Evolutionary conservation across 2,797 vertebrate species (phyloP).

Genomic region (Molossus alvarezi): DNA sequence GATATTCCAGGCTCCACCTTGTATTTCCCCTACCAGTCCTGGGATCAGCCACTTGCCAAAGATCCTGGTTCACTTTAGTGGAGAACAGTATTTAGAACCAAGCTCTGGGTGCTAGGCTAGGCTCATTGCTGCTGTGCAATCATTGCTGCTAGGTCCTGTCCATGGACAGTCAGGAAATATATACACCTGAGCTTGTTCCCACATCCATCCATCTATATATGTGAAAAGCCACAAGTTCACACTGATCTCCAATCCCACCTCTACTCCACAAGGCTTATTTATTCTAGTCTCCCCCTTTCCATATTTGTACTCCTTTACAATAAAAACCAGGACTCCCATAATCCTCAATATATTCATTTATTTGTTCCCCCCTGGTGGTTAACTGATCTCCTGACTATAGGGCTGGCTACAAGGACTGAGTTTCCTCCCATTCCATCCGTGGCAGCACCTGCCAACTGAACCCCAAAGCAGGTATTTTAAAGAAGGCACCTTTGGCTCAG

Average conservation of each 20-base stretch:
- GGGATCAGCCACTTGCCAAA: neutral
- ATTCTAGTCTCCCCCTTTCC: neutral
- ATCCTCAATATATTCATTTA: neutral
- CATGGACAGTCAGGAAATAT: neutral
- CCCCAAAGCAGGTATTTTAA: neutral
- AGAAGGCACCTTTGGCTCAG: neutral
- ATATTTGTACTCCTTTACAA: neutral
- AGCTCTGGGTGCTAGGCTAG: neutral
- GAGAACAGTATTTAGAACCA: neutral
- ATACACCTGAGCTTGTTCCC: accelerated
- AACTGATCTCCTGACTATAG: neutral
- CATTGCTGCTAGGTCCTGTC: neutral
- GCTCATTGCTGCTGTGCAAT: neutral
- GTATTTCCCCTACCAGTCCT: neutral
- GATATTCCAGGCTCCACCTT: neutral
- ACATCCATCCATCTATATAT: neutral
- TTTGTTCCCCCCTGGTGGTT: neutral
- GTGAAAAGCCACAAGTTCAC: neutral
- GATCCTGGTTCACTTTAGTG: neutral
- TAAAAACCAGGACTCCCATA: neutral
- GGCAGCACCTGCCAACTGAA: neutral
- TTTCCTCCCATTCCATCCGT: accelerated
- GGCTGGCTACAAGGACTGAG: neutral
- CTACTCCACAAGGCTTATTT: neutral
- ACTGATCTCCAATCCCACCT: neutral